Base-by-base conservation (phyloP, 2,888 invertebrate species). In the Heterodera filipjevi region DNA sequence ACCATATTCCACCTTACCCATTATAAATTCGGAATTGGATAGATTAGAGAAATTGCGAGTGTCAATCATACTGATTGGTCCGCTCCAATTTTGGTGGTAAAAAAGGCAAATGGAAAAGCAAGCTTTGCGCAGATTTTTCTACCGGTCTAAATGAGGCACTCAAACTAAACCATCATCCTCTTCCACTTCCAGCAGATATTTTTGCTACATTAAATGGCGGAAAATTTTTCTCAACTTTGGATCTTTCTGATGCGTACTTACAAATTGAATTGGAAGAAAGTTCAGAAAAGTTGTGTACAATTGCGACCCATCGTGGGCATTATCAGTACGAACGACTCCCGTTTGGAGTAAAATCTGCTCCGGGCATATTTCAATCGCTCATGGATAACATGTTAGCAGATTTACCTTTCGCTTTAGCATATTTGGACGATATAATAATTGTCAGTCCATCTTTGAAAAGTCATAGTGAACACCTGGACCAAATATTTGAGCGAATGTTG, bases 221-320 rank as follows among this genome's bases (percentile, higher is more conserved):
- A 0, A 46, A 39, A 27, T 64, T 73, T 59, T 85, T 84, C 83
- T 75, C 82, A 6, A 78, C 79, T 71, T 46, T 85, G 49, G 86
- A 85, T 75, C 59, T 86, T 8, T 71, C 82, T 8, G 84, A 84
- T 14, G 85, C 85, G 1, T 85, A 84, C 64, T 81, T 85, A 6
- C 85, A 85, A 53, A 46, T 85, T 6, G 78, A 77, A 32, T n/a
- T 85, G 33, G 82, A 79, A 30, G 82, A 81, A 1, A 76, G 77
- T 14, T 79, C 82, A 10, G 71, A 76, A 68, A 66, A 84, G 44
- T 30, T 82, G 5, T 64, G 81, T 5, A 75, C 78, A 3, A 83
- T 86, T 79, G 83, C 80, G 66, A 85, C 85, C 0, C 85, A 85
- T 72, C 71, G 71, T 32, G 85, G 85, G 64, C n/a, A 83, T 81